A percentile compares a stretch with the other conserved stretches of the same genome.
phyloP scores from a whole-genome alignment of 1,140 invertebrate genomes.

The Zophobas morio region DNA sequence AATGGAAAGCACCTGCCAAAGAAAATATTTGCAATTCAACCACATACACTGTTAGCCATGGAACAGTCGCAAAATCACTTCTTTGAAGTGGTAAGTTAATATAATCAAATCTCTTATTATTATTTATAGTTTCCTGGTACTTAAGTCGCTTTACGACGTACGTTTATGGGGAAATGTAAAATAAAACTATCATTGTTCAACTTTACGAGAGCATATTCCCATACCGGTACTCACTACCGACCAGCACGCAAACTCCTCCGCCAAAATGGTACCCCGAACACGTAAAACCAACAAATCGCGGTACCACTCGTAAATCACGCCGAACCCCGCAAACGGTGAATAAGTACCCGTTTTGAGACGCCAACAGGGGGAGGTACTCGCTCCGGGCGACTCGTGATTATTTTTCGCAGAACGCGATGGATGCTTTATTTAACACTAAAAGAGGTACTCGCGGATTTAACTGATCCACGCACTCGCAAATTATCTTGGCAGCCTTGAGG shows the following conservation, averaged over 20 bases:
- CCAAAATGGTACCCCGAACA: too few species aligned
- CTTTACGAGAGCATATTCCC: constrained; percentile 6
- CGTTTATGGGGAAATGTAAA: constrained; percentile 23
- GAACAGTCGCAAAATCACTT: constrained; percentile 6
- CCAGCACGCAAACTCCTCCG: too few species aligned
- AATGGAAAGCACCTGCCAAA: constrained; percentile 10
- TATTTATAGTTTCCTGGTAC: constrained; percentile 25
- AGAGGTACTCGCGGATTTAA: constrained; percentile 30
- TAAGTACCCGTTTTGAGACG: too few species aligned
- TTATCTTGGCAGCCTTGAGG: constrained; percentile 33
- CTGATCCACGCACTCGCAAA: constrained; percentile 45
- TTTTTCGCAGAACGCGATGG: constrained; percentile 24
- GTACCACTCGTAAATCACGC: too few species aligned
- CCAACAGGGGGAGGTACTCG: too few species aligned
- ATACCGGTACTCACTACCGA: too few species aligned
- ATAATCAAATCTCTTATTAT: constrained; percentile 26
- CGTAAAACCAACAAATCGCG: too few species aligned
- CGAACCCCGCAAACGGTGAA: too few species aligned
- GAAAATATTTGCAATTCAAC: constrained; percentile 38
- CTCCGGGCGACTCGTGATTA: constrained; percentile 12
- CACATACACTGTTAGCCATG: not conserved
- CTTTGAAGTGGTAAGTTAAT: constrained; percentile 11
- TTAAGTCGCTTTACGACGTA: constrained; percentile 3
- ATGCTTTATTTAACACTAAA: constrained; percentile 35
- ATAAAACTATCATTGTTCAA: constrained; percentile 27